Evolutionary conservation across 1,140 invertebrate species (phyloP), one percentile per base, ranked within the genome.

Genomic region (Euura lappo): DNA sequence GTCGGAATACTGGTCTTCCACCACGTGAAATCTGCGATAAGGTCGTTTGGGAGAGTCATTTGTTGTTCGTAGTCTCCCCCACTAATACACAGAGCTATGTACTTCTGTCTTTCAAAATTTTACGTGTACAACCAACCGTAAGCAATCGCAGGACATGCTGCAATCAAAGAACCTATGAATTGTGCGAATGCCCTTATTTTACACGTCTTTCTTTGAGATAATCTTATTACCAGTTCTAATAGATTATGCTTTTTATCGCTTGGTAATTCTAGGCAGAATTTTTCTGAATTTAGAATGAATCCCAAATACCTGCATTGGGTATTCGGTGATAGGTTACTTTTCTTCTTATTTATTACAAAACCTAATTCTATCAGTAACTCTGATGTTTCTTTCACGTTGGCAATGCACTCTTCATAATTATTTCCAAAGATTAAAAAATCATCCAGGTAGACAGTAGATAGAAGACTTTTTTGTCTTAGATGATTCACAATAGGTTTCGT

Each of bases 331-430:
- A 42, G 11, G n/a, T 44, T 43, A 60, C 72, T 72, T 28, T 74
- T 74, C 8, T 71, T 66, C 4, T 44, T 44, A 45, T 75, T 72
- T 44, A 69, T 75, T 4, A 68, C 44, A 51, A 75, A 72, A 45
- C 65, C 66, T 11, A 75, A 64, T 7, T n/a, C 11, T 64, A 28
- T 3, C 45, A 74, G 51, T 42, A n/a, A n/a, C n/a, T n/a, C n/a
- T n/a, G n/a, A n/a, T n/a, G n/a, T n/a, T n/a, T 8, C 4, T 45
- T 65, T 44, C 0, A 51, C 7, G 47, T 7, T 8, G 7, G 7
- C n/a, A 8, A 8, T n/a, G 77, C n/a, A 82, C 60, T 13, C 78
- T 70, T 43, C 81, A 77, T 42, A 79, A 44, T 11, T 76, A n/a
- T n/a, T 77, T 75, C 13, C 80, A 2, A 73, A 68, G 42, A 66